These are phyloP conservation scores for Perdita meconis DNA, from an alignment of 2,888 invertebrate genomes.

Conservation along the genomic window DNA sequence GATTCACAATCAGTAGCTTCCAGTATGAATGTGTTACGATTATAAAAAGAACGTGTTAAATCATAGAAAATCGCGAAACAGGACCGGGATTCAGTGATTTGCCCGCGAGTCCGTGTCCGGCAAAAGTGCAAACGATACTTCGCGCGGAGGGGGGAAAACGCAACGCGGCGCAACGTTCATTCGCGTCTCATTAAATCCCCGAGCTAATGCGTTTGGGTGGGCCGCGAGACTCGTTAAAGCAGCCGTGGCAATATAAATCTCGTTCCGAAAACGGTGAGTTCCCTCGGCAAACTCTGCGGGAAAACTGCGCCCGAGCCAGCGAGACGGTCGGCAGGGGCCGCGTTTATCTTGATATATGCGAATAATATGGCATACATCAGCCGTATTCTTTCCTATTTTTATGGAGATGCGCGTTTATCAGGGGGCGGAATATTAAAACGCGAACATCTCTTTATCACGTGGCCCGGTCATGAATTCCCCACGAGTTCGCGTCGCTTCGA, in stretches of 20 bases:
- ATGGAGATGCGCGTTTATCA: slow-evolving; percentile 61
- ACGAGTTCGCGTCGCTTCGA: slow-evolving; percentile 5
- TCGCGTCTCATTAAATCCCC: slow-evolving; percentile 45
- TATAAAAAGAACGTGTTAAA: no score
- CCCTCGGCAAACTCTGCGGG: slow-evolving; percentile 25
- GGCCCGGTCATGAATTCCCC: slow-evolving; percentile 23
- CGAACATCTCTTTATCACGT: slow-evolving; percentile 52
- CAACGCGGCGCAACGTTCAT: slow-evolving; percentile 20
- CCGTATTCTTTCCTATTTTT: slow-evolving; percentile 60
- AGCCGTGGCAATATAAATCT: slow-evolving; percentile 46
- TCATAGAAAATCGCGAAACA: background rate
- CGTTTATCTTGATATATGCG: slow-evolving; percentile 62
- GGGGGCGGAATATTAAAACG: slow-evolving; percentile 48
- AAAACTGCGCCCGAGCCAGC: slow-evolving; percentile 34
- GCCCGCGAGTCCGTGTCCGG: background rate
- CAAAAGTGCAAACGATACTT: slow-evolving; percentile 3
- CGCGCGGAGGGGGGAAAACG: slow-evolving; percentile 24
- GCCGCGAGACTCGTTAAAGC: slow-evolving; percentile 45
- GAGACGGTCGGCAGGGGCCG: slow-evolving; percentile 24
- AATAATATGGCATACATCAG: slow-evolving; percentile 62
- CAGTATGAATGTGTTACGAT: no score
- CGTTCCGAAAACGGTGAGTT: slow-evolving; percentile 46
- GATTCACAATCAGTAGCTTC: no score
- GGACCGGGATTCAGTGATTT: background rate
- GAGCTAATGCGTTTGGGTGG: slow-evolving; percentile 40